These are phyloP conservation scores for Peromyscus maniculatus DNA, from an alignment of 2,113 vertebrate genomes.

Conservation along the genomic window DNA sequence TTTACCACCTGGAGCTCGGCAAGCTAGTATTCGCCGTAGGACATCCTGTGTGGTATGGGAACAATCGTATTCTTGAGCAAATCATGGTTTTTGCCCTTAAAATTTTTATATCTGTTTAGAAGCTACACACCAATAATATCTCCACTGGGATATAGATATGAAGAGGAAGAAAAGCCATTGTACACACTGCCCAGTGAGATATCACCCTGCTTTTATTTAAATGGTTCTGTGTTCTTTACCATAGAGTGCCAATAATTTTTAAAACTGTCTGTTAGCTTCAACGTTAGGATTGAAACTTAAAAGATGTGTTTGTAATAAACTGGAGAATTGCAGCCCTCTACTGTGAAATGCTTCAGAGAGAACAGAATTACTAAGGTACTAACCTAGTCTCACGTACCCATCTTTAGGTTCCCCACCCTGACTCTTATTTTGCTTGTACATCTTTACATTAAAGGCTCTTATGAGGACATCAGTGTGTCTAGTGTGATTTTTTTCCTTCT, in stretches of 20 bases:
- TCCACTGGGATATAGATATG: conserved; percentile 75
- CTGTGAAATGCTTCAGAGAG: conserved; percentile 84
- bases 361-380: conserved; percentile 83
- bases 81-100: conserved; percentile 81
- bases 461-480: conserved; percentile 44
- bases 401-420: conserved; percentile 35
- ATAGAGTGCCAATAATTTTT: conserved; percentile 72
- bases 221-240: conserved; percentile 81
- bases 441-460: conserved; percentile 54
- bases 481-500: conserved; percentile 52
- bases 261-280: conserved; percentile 79
- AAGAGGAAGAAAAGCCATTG: conserved; percentile 51
- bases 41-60: conserved; percentile 82
- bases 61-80: conserved; percentile 85
- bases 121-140: conserved; percentile 78
- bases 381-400: conserved; percentile 24
- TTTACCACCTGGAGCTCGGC: conserved; percentile 84
- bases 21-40: conserved; percentile 84
- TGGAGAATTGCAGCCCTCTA: conserved; percentile 80
- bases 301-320: conserved; percentile 82
- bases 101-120: conserved; percentile 82
- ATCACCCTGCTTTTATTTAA: conserved; percentile 70
- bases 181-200: conserved; percentile 68
- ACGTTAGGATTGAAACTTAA: conserved; percentile 71
- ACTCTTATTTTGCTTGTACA: conserved; percentile 64